A percentile compares a stretch with the other conserved stretches of the same genome.
phyloP scores from a whole-genome alignment of 2,797 vertebrate genomes.

The Diplodus puntazzo region DNA sequence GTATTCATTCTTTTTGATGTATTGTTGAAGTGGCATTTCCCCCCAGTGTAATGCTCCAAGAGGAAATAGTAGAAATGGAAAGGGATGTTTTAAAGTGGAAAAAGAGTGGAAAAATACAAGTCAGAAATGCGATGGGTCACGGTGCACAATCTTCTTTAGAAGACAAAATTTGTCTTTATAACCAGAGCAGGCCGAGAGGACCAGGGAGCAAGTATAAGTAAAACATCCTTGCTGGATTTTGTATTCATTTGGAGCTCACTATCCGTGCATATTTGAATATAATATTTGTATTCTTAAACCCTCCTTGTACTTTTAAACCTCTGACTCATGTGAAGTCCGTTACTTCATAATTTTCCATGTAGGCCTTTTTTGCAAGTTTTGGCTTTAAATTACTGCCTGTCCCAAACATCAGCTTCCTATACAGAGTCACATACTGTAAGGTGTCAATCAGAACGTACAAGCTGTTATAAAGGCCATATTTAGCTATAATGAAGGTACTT shows the following conservation, averaged over 20 bases:
- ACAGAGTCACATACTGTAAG: neutral
- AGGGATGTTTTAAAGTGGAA: too few relatives aligned
- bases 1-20: too few relatives aligned
- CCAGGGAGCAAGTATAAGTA: neutral
- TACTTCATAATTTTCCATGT: too few relatives aligned
- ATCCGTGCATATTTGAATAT: neutral
- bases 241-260: neutral
- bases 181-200: neutral
- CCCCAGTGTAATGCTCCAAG: neutral
- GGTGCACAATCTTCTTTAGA: neutral
- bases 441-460: slow-evolving; percentile 17
- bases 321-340: neutral
- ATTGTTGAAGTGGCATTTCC: too few relatives aligned
- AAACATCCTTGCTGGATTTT: neutral
- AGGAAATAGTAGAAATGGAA: neutral
- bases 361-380: neutral
- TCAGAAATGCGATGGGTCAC: neutral
- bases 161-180: neutral
- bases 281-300: neutral
- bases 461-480: slow-evolving; percentile 15
- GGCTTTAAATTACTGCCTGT: slow-evolving; percentile 21
- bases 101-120: neutral
- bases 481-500: neutral
- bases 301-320: too few relatives aligned
- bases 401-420: slow-evolving; percentile 7